These are phyloP conservation scores for Thunnus albacares DNA, from an alignment of 2,797 vertebrate species.

Conservation along the genomic window DNA sequence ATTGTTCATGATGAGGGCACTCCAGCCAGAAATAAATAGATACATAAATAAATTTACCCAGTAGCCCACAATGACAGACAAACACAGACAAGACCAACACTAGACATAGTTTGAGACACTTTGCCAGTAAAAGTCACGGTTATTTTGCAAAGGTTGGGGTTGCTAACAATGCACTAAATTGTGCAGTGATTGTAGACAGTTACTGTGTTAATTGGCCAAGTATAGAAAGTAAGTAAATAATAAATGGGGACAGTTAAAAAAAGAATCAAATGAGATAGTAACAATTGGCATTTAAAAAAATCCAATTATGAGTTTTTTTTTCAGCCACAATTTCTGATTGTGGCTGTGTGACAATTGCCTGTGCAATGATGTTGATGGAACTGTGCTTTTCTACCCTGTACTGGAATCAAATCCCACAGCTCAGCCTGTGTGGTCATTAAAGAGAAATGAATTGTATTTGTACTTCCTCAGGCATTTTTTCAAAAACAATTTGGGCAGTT, in stretches of 20 bases:
- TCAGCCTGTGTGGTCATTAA: no score
- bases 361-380: background rate
- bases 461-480: background rate
- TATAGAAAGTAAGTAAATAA: background rate
- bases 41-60: background rate
- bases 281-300: background rate
- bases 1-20: slow-evolving; percentile 28
- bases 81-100: slow-evolving; percentile 10
- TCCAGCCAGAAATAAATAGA: slow-evolving; percentile 19
- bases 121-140: no score
- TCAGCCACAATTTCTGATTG: background rate
- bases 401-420: no score
- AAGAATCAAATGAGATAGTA: background rate
- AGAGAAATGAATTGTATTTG: background rate
- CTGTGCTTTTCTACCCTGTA: background rate
- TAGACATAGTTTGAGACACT: background rate
- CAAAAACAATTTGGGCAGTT: background rate
- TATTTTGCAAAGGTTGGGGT: background rate
- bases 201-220: background rate
- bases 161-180: background rate
- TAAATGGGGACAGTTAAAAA: background rate
- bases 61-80: slow-evolving; percentile 2
- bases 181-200: background rate
- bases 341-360: background rate
- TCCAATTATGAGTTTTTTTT: background rate